These are phyloP conservation scores for Thereva nobilitata DNA, from an alignment of 2,888 invertebrate species.

Conservation along the genomic window DNA sequence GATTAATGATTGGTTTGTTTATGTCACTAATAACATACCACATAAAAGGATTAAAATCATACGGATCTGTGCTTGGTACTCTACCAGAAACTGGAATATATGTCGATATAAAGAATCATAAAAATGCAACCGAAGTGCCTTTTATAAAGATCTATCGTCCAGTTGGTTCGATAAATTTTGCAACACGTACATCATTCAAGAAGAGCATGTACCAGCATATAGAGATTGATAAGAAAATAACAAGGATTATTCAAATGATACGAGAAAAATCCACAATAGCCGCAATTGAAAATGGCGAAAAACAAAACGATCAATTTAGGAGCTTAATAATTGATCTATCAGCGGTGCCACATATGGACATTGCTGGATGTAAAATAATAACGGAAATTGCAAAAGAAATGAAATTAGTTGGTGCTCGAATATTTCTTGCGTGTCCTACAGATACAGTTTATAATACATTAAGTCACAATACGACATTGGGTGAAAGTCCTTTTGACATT, in stretches of 20 bases:
- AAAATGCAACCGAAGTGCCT: conserved; percentile 65
- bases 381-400: conserved; percentile 62
- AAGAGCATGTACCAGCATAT: conserved; percentile 61
- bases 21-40: conserved; percentile 71
- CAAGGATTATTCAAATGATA: conserved; percentile 43
- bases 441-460: conserved; percentile 58
- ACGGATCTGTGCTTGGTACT: conserved; percentile 65
- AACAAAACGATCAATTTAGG: conserved; percentile 44
- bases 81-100: conserved; percentile 69
- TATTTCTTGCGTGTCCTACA: conserved; percentile 63
- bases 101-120: conserved; percentile 67
- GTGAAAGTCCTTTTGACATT: conserved; percentile 58
- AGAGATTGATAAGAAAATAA: conserved; percentile 59
- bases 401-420: conserved; percentile 60
- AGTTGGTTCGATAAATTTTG: conserved; percentile 70
- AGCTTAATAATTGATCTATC: conserved; percentile 66
- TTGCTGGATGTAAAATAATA: conserved; percentile 65
- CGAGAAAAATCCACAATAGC: neutral
- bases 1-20: conserved; percentile 65
- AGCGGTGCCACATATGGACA: conserved; percentile 67
- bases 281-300: neutral
- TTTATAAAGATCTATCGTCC: conserved; percentile 72
- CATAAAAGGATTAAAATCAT: conserved; percentile 66
- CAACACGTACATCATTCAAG: conserved; percentile 64
- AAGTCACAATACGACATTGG: conserved; percentile 54